Conservation (phyloP, 2,113 vertebrate species). For the Pterocles orientalis region DNA sequence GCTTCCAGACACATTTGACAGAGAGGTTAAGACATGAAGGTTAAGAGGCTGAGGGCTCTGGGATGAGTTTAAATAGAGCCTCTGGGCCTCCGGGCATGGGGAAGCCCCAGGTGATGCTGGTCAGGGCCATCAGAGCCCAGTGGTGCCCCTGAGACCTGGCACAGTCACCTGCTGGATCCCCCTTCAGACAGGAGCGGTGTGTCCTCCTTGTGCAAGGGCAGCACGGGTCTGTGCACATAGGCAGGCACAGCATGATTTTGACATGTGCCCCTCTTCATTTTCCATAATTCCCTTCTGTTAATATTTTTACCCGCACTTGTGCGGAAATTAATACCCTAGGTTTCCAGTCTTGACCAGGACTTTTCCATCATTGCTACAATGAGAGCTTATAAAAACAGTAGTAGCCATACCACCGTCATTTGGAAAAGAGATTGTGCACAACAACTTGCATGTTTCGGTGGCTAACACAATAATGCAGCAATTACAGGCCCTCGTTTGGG, state of each 20-base stretch:
- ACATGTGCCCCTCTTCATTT: neutral
- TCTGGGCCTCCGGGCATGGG: too few relatives aligned
- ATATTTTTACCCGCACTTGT: neutral
- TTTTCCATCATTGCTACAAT: neutral
- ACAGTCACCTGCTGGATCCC: neutral
- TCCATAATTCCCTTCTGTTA: neutral
- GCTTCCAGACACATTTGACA: neutral
- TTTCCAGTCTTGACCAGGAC: neutral
- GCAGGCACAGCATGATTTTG: neutral
- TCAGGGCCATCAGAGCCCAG: neutral
- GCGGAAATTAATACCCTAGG: neutral
- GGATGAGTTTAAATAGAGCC: neutral
- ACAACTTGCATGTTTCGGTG: neutral
- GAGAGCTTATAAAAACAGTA: neutral
- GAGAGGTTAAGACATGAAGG: neutral
- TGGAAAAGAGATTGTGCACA: neutral
- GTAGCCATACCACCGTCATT: neutral
- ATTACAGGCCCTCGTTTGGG: neutral
- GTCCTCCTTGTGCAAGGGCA: neutral
- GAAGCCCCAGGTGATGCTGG: neutral
- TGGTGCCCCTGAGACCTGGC: rapidly evolving
- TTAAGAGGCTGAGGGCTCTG: neutral
- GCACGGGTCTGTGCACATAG: rapidly evolving
- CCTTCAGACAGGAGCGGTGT: rapidly evolving
- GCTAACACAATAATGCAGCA: neutral